Conservation (phyloP, 2,113 vertebrate genomes). For the Acrocephalus arundinaceus region DNA sequence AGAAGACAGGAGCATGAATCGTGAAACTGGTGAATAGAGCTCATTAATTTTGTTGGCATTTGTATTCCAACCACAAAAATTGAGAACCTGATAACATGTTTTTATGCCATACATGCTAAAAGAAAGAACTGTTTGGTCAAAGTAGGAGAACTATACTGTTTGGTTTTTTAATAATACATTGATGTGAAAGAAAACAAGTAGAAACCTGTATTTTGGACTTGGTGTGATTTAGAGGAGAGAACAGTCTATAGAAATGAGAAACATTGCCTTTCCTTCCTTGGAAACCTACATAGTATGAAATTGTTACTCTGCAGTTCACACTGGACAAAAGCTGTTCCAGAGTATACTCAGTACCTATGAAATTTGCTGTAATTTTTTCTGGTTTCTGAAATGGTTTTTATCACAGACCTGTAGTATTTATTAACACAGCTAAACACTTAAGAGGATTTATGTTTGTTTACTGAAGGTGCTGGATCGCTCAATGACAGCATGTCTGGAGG, state of each 20-base stretch:
- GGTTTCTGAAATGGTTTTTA: not conserved
- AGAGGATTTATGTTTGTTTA: not conserved
- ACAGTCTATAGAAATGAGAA: not conserved
- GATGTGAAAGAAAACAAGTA: not conserved
- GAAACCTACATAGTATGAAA: not conserved
- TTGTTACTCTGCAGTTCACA: not conserved
- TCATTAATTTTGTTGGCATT: not conserved
- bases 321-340: not conserved
- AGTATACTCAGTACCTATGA: not conserved
- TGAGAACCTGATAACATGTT: not conserved
- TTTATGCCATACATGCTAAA: not conserved
- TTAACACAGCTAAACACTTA: not conserved
- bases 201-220: not conserved
- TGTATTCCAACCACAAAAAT: not conserved
- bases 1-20: not conserved
- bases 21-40: not conserved
- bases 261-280: not conserved
- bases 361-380: not conserved
- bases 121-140: not conserved
- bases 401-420: not conserved
- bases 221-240: not conserved
- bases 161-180: not conserved
- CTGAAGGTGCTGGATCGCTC: constrained; percentile 71
- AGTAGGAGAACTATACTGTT: not conserved
- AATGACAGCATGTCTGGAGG: constrained; percentile 94